Conservation (phyloP, 2,888 invertebrate genomes). For the Ganaspis brasiliensis region DNA sequence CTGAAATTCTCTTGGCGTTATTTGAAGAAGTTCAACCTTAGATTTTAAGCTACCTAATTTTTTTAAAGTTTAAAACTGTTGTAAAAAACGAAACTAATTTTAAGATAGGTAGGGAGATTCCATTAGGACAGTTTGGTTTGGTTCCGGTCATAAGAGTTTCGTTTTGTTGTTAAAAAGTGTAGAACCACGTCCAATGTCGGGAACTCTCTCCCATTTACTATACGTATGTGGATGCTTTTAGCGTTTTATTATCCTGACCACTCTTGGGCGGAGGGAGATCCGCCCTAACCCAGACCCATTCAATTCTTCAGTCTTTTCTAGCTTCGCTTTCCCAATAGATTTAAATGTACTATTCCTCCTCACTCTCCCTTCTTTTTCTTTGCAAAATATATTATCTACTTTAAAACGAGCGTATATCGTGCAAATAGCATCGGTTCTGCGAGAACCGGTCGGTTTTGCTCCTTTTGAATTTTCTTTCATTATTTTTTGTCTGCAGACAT, state of each 20-base stretch:
- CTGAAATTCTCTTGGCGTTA: not conserved
- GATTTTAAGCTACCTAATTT: not conserved
- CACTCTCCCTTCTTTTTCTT: constrained; percentile 32
- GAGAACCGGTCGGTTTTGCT: constrained; percentile 15
- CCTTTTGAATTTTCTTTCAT: constrained; percentile 25
- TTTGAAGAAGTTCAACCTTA: not conserved
- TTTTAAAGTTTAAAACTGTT: not conserved
- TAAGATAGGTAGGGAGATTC: constrained; percentile 2
- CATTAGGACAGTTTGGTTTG: constrained; percentile 13
- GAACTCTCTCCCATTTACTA: constrained; percentile 44
- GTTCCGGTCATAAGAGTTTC: constrained; percentile 3
- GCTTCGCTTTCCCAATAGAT: constrained; percentile 30
- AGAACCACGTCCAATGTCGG: constrained; percentile 53
- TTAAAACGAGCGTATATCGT: constrained; percentile 27
- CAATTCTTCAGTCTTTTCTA: constrained; percentile 54
- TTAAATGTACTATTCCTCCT: constrained; percentile 34
- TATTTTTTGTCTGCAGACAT: constrained; percentile 10
- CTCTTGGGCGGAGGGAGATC: constrained; percentile 63
- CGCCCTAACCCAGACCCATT: constrained; percentile 60
- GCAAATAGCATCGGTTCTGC: constrained; percentile 20
- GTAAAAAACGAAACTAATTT: not conserved
- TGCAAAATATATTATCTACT: constrained; percentile 40
- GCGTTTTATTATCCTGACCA: constrained; percentile 71
- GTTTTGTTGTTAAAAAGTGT: constrained; percentile 40
- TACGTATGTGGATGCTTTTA: constrained; percentile 71